phyloP scores from a whole-genome alignment of 2,888 invertebrate species.

The Eulithis testata region DNA sequence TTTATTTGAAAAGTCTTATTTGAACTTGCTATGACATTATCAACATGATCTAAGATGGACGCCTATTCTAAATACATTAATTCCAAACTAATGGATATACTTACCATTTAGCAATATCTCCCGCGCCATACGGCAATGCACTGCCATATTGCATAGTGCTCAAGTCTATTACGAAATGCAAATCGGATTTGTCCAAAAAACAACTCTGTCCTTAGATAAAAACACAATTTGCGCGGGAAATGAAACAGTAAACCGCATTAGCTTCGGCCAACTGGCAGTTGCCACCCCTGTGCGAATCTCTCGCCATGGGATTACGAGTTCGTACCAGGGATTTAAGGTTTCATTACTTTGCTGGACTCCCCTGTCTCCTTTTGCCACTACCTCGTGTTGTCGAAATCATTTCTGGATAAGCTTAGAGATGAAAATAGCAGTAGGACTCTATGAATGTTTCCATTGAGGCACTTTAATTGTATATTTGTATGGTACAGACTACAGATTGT shows the following conservation, averaged over 20 bases:
- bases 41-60: too few relatives aligned
- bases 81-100: conserved; percentile 5
- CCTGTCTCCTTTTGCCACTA: conserved; percentile 40
- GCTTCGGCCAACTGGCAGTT: conserved; percentile 75
- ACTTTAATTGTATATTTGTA: too few relatives aligned
- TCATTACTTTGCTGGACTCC: conserved; percentile 75
- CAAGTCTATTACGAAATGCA: conserved; percentile 41
- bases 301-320: conserved; percentile 82
- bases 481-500: too few relatives aligned
- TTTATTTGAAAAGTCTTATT: too few relatives aligned
- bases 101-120: conserved; percentile 14
- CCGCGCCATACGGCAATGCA: conserved; percentile 25
- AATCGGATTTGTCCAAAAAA: conserved; percentile 68
- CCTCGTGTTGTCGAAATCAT: conserved; percentile 13
- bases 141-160: conserved; percentile 27
- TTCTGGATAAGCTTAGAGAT: neutral
- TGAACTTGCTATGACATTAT: too few relatives aligned
- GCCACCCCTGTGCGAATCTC: conserved; percentile 67
- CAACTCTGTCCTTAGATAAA: conserved; percentile 66
- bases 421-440: neutral
- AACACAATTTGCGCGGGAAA: conserved; percentile 79
- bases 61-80: neutral
- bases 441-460: too few relatives aligned
- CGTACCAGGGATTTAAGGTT: conserved; percentile 84
- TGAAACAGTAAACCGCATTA: conserved; percentile 83